Base-by-base conservation (phyloP, 2,888 invertebrate genomes). In the Xylota sylvarum region DNA sequence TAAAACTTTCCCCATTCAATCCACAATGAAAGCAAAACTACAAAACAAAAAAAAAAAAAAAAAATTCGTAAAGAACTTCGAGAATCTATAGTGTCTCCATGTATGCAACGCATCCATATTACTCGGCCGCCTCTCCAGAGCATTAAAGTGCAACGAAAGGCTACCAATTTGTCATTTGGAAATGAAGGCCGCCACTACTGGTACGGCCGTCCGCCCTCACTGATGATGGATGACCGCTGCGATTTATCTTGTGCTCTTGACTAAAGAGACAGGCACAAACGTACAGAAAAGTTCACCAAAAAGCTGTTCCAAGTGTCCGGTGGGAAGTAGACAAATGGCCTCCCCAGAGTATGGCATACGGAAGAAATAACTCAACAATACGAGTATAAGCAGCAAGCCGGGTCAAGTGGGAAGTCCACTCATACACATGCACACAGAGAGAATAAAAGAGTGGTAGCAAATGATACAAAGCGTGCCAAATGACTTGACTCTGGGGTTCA, bases 81-180 rank as follows among this genome's bases (percentile, higher is more conserved):
- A 35, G 56, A 70, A 77, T 14, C 77, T 46, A 82, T 73, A 23
- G 23, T 86, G 74, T 86, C 72, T 76, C 40, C 37, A 23, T 48
- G 9, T 65, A 85, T 72, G 76, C 70, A 81, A 81, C 85, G 74
- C 85, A 85, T 85, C 81, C 85, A 76, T 69, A 86, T 73, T 72
- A 81, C 72, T 77, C 72, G 70, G 74, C 70, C 86, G 76, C 70
- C 86, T 82, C 82, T 86, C 69, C 55, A 67, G 82, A 80, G 76
- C 85, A 81, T 81, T 85, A 85, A 85, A 86, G 86, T 86, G 86
- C 86, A 86, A 77, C 82, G 86, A 82, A 82, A 82, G 77, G 86
- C 77, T 82, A 82, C 82, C 86, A 86, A 86, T 86, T 86, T 86
- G 86, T 86, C 86, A 86, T 86, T 83, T 81, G 69, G 58, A 62